A percentile compares a stretch with the other conserved stretches of the same genome.
phyloP scores from a whole-genome alignment of 2,797 vertebrate genomes.

The Ctenosaura bakeri region DNA sequence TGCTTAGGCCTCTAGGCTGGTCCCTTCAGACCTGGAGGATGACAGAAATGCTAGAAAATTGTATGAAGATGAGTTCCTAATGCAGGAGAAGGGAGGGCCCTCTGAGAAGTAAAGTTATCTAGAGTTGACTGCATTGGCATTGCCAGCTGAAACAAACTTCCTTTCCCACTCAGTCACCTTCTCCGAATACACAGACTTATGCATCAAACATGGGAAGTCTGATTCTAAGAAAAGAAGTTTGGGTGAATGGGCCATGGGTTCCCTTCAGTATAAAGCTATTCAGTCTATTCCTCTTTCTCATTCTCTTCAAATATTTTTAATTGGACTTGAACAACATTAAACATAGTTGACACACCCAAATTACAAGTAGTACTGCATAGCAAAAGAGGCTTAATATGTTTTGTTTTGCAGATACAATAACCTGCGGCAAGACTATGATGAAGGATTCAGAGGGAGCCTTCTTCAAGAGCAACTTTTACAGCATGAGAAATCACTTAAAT shows the following conservation, averaged over 20 bases:
- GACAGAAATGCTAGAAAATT: neutral
- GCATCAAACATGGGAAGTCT: neutral
- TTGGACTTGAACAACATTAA: neutral
- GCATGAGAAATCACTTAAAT: constrained; percentile 84
- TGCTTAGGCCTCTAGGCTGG: neutral
- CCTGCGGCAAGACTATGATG: constrained; percentile 81
- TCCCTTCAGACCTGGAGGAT: neutral
- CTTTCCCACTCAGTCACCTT: too few relatives aligned
- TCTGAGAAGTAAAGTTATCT: neutral
- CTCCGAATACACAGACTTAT: neutral
- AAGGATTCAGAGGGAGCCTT: constrained; percentile 77
- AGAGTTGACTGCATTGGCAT: neutral
- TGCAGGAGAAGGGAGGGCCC: neutral
- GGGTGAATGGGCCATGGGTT: neutral
- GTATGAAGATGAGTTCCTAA: neutral
- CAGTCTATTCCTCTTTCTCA: neutral
- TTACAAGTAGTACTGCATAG: neutral
- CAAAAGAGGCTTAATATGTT: neutral
- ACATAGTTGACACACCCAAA: neutral
- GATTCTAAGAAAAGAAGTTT: neutral
- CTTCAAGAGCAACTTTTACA: constrained; percentile 87
- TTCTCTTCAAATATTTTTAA: neutral
- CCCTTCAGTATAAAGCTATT: neutral
- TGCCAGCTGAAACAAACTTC: neutral
- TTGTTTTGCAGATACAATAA: constrained; percentile 84